Conservation (phyloP, 2,888 invertebrate genomes). For the Callimorpha dominula region DNA sequence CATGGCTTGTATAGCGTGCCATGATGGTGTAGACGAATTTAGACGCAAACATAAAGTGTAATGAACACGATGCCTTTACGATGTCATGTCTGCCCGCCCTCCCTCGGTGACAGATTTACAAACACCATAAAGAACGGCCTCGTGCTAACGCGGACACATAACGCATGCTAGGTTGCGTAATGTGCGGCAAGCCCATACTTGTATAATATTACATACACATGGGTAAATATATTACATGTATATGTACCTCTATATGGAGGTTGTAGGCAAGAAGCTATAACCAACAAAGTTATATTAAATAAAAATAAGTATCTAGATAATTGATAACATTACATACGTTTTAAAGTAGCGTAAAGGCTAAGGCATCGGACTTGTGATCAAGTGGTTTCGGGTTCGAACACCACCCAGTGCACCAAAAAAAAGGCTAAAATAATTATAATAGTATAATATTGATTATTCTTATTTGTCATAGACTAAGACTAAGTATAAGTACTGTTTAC, state of each 20-base stretch:
- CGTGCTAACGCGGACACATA: constrained; percentile 26
- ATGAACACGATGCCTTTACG: constrained; percentile 30
- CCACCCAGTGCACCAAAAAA: background rate
- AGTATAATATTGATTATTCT: background rate
- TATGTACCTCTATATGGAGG: background rate
- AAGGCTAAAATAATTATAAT: background rate
- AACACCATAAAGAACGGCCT: constrained; percentile 42
- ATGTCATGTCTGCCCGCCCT: constrained; percentile 28
- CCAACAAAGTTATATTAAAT: background rate
- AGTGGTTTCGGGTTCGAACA: too few species aligned
- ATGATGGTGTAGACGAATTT: background rate
- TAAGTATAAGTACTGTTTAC: background rate
- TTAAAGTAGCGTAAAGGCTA: background rate
- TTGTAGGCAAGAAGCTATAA: constrained; percentile 6
- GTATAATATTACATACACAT: background rate
- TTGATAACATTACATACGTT: background rate
- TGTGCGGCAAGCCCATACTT: constrained; percentile 16
- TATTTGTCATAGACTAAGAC: background rate
- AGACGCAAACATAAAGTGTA: constrained; percentile 20
- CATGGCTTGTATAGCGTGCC: background rate
- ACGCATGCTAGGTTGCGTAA: constrained; percentile 17
- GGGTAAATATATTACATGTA: constrained; percentile 3
- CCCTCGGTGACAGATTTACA: constrained; percentile 28
- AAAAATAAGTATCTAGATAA: background rate
- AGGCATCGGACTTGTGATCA: too few species aligned